These are phyloP conservation scores for Drosophila orosa DNA, from an alignment of 1,140 invertebrate species.

Conservation along the genomic window DNA sequence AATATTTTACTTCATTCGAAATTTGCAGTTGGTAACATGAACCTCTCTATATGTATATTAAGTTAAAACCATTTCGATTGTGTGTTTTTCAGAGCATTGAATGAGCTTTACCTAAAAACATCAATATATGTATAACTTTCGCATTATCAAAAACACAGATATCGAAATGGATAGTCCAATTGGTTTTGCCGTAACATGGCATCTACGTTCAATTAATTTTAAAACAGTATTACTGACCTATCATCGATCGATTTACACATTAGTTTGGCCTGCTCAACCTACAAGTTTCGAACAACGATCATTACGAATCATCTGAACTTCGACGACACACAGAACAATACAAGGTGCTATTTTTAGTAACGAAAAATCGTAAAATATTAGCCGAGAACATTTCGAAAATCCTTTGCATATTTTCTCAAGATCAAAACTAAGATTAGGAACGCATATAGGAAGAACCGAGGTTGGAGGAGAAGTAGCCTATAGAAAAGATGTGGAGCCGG, in stretches of 20 bases:
- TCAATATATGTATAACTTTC: neutral
- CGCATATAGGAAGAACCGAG: constrained; percentile 21
- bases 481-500: constrained; percentile 29
- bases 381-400: constrained; percentile 50
- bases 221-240: constrained; percentile 52
- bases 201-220: constrained; percentile 47
- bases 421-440: constrained; percentile 71
- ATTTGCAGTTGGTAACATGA: constrained; percentile 3
- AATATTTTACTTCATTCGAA: neutral
- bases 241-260: constrained; percentile 16
- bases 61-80: constrained; percentile 3
- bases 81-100: neutral
- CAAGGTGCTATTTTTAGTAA: constrained; percentile 80
- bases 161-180: constrained; percentile 6
- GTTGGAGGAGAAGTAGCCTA: constrained; percentile 19
- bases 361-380: constrained; percentile 42
- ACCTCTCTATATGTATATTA: neutral
- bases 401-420: constrained; percentile 70
- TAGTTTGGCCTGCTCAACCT: constrained; percentile 36
- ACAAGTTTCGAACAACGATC: constrained; percentile 63
- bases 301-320: constrained; percentile 59
- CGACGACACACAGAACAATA: constrained; percentile 66
- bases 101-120: constrained; percentile 21
- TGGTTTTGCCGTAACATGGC: constrained; percentile 14
- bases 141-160: neutral